Evolutionary conservation across 2,113 vertebrate genomes (phyloP).

Genomic region (Bolborhynchus lineola): DNA sequence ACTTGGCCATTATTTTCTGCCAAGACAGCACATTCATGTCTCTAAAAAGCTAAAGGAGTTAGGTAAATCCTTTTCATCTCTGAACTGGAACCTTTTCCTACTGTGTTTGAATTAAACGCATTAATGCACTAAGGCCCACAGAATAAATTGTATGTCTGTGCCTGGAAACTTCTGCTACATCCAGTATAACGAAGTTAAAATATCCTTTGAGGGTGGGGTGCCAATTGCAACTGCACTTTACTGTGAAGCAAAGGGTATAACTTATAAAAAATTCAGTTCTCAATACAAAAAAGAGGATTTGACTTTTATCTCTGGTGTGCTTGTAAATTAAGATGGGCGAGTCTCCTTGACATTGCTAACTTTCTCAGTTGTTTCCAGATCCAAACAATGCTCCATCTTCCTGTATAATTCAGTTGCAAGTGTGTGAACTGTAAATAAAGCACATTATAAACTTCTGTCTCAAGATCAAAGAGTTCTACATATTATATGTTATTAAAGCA

Average conservation of each 20-base stretch:
- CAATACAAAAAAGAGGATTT: neutral
- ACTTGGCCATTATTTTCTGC: conserved; percentile 3
- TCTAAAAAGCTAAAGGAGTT: conserved; percentile 17
- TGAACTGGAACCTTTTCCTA: conserved; percentile 32
- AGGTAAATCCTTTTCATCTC: conserved; percentile 38
- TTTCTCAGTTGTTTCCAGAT: neutral
- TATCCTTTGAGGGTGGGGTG: neutral
- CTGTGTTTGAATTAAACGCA: conserved; percentile 56
- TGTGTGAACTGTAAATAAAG: neutral
- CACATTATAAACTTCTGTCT: neutral
- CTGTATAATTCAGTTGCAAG: neutral
- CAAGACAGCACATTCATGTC: conserved; percentile 24
- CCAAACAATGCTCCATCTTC: neutral
- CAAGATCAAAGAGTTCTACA: neutral
- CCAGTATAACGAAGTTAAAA: neutral
- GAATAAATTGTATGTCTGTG: neutral
- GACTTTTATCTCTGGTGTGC: neutral
- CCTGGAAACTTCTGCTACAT: conserved; percentile 9
- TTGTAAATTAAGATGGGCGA: neutral
- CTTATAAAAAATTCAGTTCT: neutral
- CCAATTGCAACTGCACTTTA: neutral
- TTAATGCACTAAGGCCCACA: conserved; percentile 26
- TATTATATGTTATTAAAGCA: neutral
- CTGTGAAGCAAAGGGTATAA: neutral
- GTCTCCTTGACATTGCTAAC: neutral